Percentiles rank a stretch among this genome's conserved stretches.
These are phyloP conservation scores for Lordiphosa fenestrarum DNA, from an alignment of 2,888 invertebrate genomes.

Conservation along the genomic window DNA sequence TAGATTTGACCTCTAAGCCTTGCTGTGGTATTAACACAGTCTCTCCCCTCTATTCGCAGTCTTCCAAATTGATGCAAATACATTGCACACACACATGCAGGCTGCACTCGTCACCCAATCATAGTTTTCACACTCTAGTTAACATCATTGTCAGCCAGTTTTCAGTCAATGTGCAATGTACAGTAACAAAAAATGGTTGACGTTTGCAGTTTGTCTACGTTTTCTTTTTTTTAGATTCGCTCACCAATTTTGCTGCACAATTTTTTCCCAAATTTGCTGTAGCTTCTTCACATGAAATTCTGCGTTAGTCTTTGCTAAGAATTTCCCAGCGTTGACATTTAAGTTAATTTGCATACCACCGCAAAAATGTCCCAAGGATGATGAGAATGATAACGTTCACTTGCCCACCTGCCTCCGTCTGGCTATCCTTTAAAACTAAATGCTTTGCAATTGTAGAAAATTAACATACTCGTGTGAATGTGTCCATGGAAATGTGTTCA, in stretches of 20 bases:
- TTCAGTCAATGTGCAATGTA: constrained; percentile 48
- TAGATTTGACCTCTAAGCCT: no score
- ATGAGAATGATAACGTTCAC: constrained; percentile 14
- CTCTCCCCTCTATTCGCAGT: neutral
- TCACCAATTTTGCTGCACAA: constrained; percentile 35
- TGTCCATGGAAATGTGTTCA: constrained; percentile 19
- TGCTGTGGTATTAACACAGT: neutral
- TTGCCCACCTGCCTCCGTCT: neutral
- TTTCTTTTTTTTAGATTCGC: neutral
- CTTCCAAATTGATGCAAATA: no score
- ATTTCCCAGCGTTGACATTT: constrained; percentile 58
- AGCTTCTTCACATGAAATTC: constrained; percentile 29
- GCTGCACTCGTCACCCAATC: constrained; percentile 59
- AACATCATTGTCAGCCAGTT: constrained; percentile 72
- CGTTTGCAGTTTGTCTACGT: constrained; percentile 64
- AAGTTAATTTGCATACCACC: constrained; percentile 73
- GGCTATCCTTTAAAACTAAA: constrained; percentile 43
- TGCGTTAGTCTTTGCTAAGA: constrained; percentile 45
- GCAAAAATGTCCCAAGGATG: constrained; percentile 44
- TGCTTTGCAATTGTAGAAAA: constrained; percentile 57
- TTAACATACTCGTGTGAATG: constrained; percentile 44
- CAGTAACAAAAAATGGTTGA: constrained; percentile 39
- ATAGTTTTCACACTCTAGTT: constrained; percentile 76
- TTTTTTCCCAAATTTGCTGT: constrained; percentile 48
- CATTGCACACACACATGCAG: no score